phyloP scores from a whole-genome alignment of 2,888 invertebrate species.

The Acrobasis suavella region DNA sequence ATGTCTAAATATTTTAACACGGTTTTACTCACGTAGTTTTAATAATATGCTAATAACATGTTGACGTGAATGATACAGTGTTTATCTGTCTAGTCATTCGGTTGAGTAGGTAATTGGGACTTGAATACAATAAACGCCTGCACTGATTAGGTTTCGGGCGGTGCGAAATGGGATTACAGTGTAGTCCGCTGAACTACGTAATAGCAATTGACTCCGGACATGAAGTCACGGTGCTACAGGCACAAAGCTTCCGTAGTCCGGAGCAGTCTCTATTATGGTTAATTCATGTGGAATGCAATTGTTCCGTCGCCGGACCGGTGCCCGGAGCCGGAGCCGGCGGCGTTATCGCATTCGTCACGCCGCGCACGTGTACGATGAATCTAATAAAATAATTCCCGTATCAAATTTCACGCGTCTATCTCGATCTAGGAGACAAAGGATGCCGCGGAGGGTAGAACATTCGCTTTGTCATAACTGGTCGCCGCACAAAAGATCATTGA shows the following conservation, averaged over 20 bases:
- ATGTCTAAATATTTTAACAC: too few species aligned
- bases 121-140: conserved; percentile 8
- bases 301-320: conserved; percentile 60
- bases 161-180: conserved; percentile 32
- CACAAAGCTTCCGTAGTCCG: conserved; percentile 65
- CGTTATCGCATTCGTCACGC: conserved; percentile 80
- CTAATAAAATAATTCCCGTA: conserved; percentile 82
- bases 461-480: conserved; percentile 79
- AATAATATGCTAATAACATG: neutral
- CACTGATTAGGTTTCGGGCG: conserved; percentile 9
- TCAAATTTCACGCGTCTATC: conserved; percentile 81
- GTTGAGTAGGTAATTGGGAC: conserved; percentile 5
- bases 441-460: conserved; percentile 62
- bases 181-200: conserved; percentile 45
- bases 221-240: conserved; percentile 62
- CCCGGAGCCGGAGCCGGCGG: conserved; percentile 51
- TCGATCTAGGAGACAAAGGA: conserved; percentile 79
- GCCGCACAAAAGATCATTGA: conserved; percentile 69
- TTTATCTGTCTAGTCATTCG: conserved; percentile 1
- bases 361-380: conserved; percentile 78
- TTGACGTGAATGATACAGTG: neutral
- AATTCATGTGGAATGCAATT: conserved; percentile 79
- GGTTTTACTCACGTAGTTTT: too few species aligned
- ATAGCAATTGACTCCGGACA: conserved; percentile 61
- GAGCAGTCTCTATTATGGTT: conserved; percentile 66